Percentiles rank a stretch among this genome's conserved stretches.
Evolutionary conservation across 2,888 invertebrate genomes (phyloP).

Genomic region (Megaustenia siamemsis): DNA sequence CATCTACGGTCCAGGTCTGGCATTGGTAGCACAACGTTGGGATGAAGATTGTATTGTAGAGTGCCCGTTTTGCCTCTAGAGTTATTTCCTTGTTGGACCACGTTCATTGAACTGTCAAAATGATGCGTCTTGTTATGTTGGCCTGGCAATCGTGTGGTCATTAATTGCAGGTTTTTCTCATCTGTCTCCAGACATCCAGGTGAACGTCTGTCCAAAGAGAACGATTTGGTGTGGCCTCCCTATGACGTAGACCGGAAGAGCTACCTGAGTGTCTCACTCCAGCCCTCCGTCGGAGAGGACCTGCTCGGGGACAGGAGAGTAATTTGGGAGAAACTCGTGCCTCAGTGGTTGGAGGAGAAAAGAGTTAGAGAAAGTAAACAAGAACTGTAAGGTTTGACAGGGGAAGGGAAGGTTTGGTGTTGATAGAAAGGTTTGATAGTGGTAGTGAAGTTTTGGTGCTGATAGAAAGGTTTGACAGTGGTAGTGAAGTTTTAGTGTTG

Average conservation of each 20-base stretch:
- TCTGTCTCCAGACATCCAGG: not conserved
- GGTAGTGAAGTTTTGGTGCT: no score
- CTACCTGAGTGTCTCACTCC: not conserved
- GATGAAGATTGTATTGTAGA: no score
- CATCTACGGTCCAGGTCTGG: no score
- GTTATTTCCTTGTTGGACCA: no score
- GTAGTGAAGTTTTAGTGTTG: no score
- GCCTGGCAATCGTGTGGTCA: not conserved
- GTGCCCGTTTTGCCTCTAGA: no score
- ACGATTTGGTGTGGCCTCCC: not conserved
- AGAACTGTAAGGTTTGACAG: not conserved
- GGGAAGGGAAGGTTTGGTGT: no score
- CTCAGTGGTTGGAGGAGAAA: not conserved
- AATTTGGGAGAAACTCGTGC: not conserved
- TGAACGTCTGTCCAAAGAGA: not conserved
- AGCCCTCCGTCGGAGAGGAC: not conserved
- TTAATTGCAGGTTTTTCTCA: not conserved
- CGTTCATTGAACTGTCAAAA: no score
- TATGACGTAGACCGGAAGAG: not conserved
- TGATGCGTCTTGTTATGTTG: no score
- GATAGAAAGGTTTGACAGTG: no score
- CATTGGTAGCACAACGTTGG: no score
- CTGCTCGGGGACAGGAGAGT: not conserved
- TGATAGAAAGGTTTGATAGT: no score
- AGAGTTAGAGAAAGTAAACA: not conserved